Conservation (phyloP, 1,140 invertebrate species). For the Eriosoma lanigerum region DNA sequence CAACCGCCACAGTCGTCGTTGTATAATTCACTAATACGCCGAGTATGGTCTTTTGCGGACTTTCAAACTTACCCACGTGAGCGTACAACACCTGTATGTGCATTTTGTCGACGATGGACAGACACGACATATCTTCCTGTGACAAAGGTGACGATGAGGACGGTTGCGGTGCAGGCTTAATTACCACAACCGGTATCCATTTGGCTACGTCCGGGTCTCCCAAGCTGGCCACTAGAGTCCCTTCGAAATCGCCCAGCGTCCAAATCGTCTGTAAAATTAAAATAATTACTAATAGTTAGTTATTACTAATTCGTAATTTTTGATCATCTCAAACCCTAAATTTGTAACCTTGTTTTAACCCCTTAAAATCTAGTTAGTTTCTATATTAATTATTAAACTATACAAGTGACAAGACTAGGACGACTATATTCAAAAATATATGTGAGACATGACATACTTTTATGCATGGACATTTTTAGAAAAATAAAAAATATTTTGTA, state of each 20-base stretch:
- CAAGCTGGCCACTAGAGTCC: background rate
- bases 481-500: too few species aligned
- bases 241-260: background rate
- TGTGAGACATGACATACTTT: too few species aligned
- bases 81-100: slow-evolving; percentile 60
- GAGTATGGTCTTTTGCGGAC: slow-evolving; percentile 61
- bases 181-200: slow-evolving; percentile 58
- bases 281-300: too few species aligned
- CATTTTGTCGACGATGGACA: background rate
- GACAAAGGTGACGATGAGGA: slow-evolving; percentile 57
- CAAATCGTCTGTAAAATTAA: slow-evolving; percentile 56
- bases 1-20: slow-evolving; percentile 56
- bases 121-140: slow-evolving; percentile 16
- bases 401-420: too few species aligned
- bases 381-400: too few species aligned
- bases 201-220: slow-evolving; percentile 55
- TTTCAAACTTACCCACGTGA: slow-evolving; percentile 59
- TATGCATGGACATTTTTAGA: too few species aligned
- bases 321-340: too few species aligned
- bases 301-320: too few species aligned
- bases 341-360: too few species aligned
- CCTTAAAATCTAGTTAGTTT: too few species aligned
- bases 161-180: slow-evolving; percentile 54
- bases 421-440: too few species aligned
- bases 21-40: slow-evolving; percentile 60